A percentile compares a stretch with the other conserved stretches of the same genome.
These are phyloP conservation scores for Donacobius atricapilla DNA, from an alignment of 2,113 vertebrate species.

Conservation along the genomic window DNA sequence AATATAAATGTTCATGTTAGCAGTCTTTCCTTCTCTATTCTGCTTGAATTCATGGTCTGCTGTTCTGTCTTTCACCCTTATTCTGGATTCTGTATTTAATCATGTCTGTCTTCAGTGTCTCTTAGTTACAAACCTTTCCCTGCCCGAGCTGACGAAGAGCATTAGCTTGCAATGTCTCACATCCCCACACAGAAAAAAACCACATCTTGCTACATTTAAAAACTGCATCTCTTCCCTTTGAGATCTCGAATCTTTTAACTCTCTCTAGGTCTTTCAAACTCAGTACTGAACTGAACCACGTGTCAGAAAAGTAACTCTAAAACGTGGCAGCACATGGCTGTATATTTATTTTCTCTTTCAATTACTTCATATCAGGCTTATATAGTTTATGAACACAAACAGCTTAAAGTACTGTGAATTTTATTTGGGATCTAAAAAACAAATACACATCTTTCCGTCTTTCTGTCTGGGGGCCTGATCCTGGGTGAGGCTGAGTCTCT, in stretches of 20 bases:
- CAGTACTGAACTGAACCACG: background rate
- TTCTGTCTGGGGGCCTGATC: background rate
- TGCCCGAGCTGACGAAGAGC: background rate
- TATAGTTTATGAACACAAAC: background rate
- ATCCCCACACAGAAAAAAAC: background rate
- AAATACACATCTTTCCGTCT: background rate
- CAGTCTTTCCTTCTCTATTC: background rate
- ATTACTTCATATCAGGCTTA: background rate
- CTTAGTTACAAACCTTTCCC: background rate
- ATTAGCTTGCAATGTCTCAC: background rate
- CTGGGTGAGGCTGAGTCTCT: background rate
- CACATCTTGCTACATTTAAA: background rate
- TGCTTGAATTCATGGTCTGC: background rate
- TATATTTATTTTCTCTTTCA: background rate
- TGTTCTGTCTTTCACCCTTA: background rate
- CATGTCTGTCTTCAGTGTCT: background rate
- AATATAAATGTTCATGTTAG: background rate
- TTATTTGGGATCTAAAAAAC: background rate
- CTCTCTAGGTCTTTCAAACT: background rate
- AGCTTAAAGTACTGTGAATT: background rate
- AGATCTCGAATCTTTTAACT: background rate
- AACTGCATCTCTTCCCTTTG: background rate
- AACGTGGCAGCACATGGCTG: background rate
- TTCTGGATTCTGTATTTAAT: background rate
- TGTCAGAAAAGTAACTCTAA: background rate